Evolutionary conservation across 2,113 vertebrate species (phyloP).

Genomic region (Hippoglossus stenolepis): DNA sequence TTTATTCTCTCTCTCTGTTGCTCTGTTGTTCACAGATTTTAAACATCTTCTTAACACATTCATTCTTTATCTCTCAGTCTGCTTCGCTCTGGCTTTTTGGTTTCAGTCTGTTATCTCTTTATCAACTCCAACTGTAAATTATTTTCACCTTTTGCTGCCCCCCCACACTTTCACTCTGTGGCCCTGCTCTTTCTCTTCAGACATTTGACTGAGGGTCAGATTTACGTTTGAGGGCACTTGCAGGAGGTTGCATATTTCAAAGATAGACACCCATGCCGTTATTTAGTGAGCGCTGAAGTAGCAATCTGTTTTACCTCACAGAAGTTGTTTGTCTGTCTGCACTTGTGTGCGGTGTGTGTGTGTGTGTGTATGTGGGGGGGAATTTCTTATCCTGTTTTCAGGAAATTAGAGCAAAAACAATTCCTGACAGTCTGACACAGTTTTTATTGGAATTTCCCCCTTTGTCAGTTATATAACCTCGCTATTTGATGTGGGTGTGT

Average conservation of each 20-base stretch:
- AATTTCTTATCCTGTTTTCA: neutral
- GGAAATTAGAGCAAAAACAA: slow-evolving; percentile 12
- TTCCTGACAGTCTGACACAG: neutral
- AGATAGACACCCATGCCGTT: slow-evolving; percentile 34
- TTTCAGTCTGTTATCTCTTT: neutral
- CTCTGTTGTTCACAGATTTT: neutral
- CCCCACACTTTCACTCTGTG: too few relatives aligned
- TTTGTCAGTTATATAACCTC: slow-evolving; percentile 13
- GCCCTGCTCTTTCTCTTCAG: too few relatives aligned
- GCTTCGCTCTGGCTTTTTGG: neutral
- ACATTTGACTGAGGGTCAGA: slow-evolving; percentile 10
- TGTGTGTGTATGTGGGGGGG: neutral
- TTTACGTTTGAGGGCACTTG: slow-evolving; percentile 27
- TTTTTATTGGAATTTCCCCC: neutral
- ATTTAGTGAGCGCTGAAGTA: slow-evolving; percentile 37
- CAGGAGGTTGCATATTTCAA: slow-evolving; percentile 49
- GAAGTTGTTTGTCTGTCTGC: slow-evolving; percentile 1
- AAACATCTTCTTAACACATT: neutral
- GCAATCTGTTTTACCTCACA: slow-evolving; percentile 43
- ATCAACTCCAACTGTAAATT: neutral
- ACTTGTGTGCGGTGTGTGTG: too few relatives aligned
- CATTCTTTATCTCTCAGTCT: neutral
- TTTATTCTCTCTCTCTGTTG: neutral
- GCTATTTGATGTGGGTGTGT: slow-evolving; percentile 5
- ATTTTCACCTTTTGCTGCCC: neutral